A percentile compares a stretch with the other conserved stretches of the same genome.
phyloP scores from a whole-genome alignment of 1,140 invertebrate genomes.

The Gryon sp. region DNA sequence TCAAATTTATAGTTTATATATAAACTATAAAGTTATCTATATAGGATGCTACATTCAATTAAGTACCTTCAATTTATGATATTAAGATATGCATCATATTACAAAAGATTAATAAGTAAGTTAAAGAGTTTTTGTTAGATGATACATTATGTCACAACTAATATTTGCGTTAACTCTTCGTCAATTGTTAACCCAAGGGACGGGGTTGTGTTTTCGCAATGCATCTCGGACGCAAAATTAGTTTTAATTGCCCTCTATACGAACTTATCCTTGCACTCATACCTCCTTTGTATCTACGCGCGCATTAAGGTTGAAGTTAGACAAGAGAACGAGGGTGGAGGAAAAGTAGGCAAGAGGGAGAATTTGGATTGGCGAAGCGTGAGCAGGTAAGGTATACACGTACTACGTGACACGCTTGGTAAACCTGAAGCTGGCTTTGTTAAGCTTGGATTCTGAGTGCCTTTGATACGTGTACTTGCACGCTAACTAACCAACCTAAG shows the following conservation, averaged over 20 bases:
- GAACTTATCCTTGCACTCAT: slow-evolving; percentile 70
- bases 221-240: slow-evolving; percentile 68
- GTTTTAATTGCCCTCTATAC: slow-evolving; percentile 73
- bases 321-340: slow-evolving; percentile 59
- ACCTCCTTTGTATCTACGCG: slow-evolving; percentile 66
- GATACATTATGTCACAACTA: slow-evolving; percentile 38
- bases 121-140: slow-evolving; percentile 23
- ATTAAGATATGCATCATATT: too few species aligned
- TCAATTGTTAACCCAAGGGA: slow-evolving; percentile 44
- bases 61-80: too few species aligned
- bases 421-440: slow-evolving; percentile 78
- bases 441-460: slow-evolving; percentile 80
- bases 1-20: too few species aligned
- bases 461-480: slow-evolving; percentile 81
- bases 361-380: slow-evolving; percentile 74
- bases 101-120: too few species aligned
- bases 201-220: slow-evolving; percentile 30
- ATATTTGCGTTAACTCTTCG: slow-evolving; percentile 45
- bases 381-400: slow-evolving; percentile 77
- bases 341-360: slow-evolving; percentile 63
- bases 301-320: slow-evolving; percentile 76
- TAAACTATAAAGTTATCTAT: too few species aligned
- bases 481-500: slow-evolving; percentile 81
- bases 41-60: too few species aligned
- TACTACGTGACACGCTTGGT: slow-evolving; percentile 80